These are phyloP conservation scores for Nemurella pictetii DNA, from an alignment of 2,888 invertebrate genomes.

Conservation along the genomic window DNA sequence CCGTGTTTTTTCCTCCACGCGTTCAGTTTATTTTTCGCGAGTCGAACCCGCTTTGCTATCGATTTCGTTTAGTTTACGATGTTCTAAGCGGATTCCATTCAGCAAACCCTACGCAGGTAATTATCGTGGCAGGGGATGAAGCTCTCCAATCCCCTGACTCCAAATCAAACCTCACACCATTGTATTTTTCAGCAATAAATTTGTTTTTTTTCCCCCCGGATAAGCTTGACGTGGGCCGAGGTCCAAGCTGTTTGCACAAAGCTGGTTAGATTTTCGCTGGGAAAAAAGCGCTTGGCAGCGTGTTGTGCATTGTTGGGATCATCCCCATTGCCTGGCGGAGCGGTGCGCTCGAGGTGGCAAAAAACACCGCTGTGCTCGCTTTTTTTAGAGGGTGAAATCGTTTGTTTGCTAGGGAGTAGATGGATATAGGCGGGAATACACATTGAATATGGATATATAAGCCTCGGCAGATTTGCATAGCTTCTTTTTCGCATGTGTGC, in stretches of 20 bases:
- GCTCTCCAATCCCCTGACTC: neutral
- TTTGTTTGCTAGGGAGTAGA: too few relatives aligned
- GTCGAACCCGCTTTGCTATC: neutral
- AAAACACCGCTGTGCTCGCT: too few relatives aligned
- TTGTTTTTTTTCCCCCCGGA: neutral
- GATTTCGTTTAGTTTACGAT: neutral
- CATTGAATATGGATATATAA: too few relatives aligned
- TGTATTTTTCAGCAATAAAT: neutral
- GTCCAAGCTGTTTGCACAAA: neutral
- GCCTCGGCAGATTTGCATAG: too few relatives aligned
- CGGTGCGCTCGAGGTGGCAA: too few relatives aligned
- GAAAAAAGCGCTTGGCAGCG: too few relatives aligned
- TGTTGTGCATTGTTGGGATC: too few relatives aligned
- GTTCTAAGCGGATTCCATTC: neutral
- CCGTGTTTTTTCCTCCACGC: neutral
- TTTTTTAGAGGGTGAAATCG: too few relatives aligned
- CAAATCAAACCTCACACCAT: neutral
- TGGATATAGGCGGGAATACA: too few relatives aligned
- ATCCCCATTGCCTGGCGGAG: too few relatives aligned
- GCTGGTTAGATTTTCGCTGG: neutral
- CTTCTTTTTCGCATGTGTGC: too few relatives aligned
- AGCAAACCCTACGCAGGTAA: neutral
- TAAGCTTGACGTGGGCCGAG: neutral
- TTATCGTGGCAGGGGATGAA: neutral
- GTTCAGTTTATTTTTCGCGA: neutral